These are phyloP conservation scores for Aleiodes testaceus DNA, from an alignment of 2,888 invertebrate genomes.

Conservation along the genomic window DNA sequence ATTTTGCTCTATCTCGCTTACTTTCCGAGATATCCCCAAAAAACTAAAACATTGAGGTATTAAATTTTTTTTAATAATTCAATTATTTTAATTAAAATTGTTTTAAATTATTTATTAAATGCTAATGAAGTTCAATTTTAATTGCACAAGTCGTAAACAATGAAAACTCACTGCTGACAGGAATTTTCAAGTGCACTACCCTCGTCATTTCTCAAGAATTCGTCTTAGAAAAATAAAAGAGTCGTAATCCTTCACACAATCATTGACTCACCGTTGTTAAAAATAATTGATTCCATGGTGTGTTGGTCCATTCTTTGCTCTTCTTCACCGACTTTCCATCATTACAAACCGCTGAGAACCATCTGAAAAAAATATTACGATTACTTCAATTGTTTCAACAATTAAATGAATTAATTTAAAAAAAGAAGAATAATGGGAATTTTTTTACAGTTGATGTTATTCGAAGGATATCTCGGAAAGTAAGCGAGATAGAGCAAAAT, in stretches of 20 bases:
- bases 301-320: constrained; percentile 46
- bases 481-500: too few relatives aligned
- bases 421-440: too few relatives aligned
- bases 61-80: too few relatives aligned
- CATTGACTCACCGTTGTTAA: constrained; percentile 47
- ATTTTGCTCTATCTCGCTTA: too few relatives aligned
- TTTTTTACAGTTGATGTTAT: too few relatives aligned
- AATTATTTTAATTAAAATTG: too few relatives aligned
- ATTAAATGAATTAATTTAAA: neutral
- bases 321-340: constrained; percentile 39
- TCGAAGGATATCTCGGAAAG: neutral
- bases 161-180: neutral
- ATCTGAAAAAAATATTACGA: constrained; percentile 39
- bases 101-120: too few relatives aligned
- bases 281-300: constrained; percentile 52
- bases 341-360: constrained; percentile 25
- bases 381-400: neutral
- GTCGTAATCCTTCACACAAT: neutral
- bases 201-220: constrained; percentile 13
- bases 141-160: constrained; percentile 7
- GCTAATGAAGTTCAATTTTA: constrained; percentile 14
- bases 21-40: too few relatives aligned
- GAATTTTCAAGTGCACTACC: constrained; percentile 5
- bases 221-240: neutral
- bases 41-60: too few relatives aligned